Base-by-base conservation (phyloP, 2,888 invertebrate genomes). In the Falcaria lacertinaria region DNA sequence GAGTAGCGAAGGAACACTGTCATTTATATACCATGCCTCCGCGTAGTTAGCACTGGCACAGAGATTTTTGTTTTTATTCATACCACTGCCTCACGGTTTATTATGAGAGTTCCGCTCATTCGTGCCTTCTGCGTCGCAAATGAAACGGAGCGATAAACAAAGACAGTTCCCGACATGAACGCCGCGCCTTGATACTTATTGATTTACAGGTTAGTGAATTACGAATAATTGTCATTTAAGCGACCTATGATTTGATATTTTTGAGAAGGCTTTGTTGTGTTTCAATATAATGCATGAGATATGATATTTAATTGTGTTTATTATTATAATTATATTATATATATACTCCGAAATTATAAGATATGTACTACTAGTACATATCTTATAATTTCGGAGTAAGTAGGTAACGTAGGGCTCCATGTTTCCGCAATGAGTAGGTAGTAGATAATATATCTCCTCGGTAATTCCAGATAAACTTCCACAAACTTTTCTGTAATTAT, bases 1-100 rank as follows among this genome's bases (percentile, higher is more conserved):
- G 75, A 72, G 72, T 66, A 67, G 64, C 66, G 72, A 78, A 78
- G 79, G 79, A 80, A 83, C 77, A 78, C 67, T 69, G 73, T 71
- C 78, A 74, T 81, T 80, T 81, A 81, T 84, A 80, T 74, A 74
- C 75, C 48, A 43, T 47, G 45, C 49, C 47, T 53, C 45, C 45
- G 43, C 46, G 49, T 49, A 50, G 42, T 47, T 44, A 50, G 45
- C 48, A 42, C 46, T 49, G 41, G 41, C 34, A 42, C 42, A 14
- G 55, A 46, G 41, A 45, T 59, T 57, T 59, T 60, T 62, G 60
- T 64, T 61, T 63, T 51, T 50, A 64, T 64, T 66, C 57, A 64
- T 52, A 61, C 57, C 56, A 57, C 52, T 53, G 48, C 50, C 44
- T 56, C 57, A 54, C 52, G 57, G 57, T 59, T 64, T 64, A 57